phyloP scores from a whole-genome alignment of 2,888 invertebrate species.

The Agrotis puta region DNA sequence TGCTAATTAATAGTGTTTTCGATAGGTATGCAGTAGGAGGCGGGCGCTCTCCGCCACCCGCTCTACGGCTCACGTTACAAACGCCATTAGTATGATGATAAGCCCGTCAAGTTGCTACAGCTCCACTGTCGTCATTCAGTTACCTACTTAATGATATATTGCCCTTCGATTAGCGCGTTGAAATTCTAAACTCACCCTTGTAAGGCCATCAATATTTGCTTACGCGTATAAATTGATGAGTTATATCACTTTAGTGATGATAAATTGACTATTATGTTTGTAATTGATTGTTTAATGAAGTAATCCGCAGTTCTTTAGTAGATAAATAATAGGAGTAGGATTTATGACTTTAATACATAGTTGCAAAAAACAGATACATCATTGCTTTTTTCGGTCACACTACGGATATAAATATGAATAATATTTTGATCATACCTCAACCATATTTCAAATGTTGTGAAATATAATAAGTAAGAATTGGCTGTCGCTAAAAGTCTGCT shows the following conservation, averaged over 20 bases:
- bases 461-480: neutral
- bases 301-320: constrained; percentile 4
- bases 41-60: constrained; percentile 40
- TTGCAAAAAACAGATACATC: neutral
- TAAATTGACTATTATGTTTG: constrained; percentile 58
- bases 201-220: constrained; percentile 74
- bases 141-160: constrained; percentile 74
- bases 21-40: constrained; percentile 77
- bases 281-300: neutral
- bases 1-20: constrained; percentile 89
- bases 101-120: constrained; percentile 66
- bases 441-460: constrained; percentile 10
- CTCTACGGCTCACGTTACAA: constrained; percentile 80
- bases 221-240: constrained; percentile 75
- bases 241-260: constrained; percentile 58
- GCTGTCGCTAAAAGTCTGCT: constrained; percentile 30
- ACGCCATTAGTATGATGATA: constrained; percentile 84
- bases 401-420: neutral
- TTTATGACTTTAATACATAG: neutral
- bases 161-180: constrained; percentile 73
- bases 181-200: constrained; percentile 75
- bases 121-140: constrained; percentile 63
- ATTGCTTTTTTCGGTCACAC: neutral
- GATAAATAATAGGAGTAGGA: neutral
- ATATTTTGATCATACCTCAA: constrained; percentile 16